Conservation (phyloP, 2,888 invertebrate genomes). For the Choreutis nemorana region DNA sequence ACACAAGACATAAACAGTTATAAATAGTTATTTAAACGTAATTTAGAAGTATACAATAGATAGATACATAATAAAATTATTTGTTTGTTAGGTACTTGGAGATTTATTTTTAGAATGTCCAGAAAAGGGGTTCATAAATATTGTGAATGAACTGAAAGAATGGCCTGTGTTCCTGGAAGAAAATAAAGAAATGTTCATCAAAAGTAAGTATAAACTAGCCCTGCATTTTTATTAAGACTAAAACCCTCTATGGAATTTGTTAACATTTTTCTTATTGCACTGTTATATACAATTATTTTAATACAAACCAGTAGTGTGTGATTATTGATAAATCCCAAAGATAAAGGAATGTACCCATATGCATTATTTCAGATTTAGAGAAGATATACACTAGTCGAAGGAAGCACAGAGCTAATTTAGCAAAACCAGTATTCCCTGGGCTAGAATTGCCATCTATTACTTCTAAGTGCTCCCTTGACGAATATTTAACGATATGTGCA, state of each 20-base stretch:
- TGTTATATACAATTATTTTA: not conserved
- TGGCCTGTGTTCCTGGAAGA: constrained; percentile 29
- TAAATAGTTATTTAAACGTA: too few species aligned
- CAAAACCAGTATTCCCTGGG: constrained; percentile 23
- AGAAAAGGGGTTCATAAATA: constrained; percentile 19
- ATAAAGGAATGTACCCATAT: too few species aligned
- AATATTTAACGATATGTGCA: constrained; percentile 24
- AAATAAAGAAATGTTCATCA: constrained; percentile 21
- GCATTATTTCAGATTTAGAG: constrained; percentile 22
- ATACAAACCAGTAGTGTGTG: too few species aligned
- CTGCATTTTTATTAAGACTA: not conserved
- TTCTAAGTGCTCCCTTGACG: constrained; percentile 12
- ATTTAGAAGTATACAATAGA: too few species aligned
- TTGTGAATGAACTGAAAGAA: constrained; percentile 23
- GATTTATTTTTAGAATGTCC: constrained; percentile 25
- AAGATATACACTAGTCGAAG: constrained; percentile 21
- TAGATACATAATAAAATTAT: too few species aligned
- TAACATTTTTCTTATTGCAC: not conserved
- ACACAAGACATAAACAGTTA: too few species aligned
- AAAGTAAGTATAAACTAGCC: constrained; percentile 24
- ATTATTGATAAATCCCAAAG: too few species aligned
- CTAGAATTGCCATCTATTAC: constrained; percentile 17
- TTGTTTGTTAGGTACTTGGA: constrained; percentile 27
- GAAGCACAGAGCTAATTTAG: constrained; percentile 23
- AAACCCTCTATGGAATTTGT: not conserved